Percentiles rank a stretch among this genome's conserved stretches.
phyloP scores from a whole-genome alignment of 2,888 invertebrate species.

The Ichneumon xanthorius region DNA sequence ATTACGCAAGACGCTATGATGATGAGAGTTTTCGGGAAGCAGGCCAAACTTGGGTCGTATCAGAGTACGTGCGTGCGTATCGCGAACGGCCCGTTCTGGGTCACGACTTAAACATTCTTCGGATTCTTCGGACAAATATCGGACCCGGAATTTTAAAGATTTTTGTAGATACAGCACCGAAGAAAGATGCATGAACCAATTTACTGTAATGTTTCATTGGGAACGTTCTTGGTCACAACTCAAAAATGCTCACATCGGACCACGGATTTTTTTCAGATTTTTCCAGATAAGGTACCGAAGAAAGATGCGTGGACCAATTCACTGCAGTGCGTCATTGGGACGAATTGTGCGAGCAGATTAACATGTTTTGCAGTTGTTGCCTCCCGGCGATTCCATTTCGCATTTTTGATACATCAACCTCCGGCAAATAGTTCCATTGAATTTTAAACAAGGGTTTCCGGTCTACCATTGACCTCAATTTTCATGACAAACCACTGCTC shows the following conservation, averaged over 20 bases:
- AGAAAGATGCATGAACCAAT: no score
- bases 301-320: background rate
- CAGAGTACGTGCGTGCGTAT: background rate
- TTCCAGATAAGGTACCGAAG: background rate
- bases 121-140: no score
- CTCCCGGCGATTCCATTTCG: background rate
- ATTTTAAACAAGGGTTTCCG: conserved; percentile 72
- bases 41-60: conserved; percentile 34
- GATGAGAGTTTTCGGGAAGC: conserved; percentile 44
- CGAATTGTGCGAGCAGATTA: background rate
- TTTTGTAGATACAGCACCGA: no score
- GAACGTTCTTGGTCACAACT: no score
- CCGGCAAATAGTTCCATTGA: conserved; percentile 50
- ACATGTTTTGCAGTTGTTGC: background rate
- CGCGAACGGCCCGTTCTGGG: no score
- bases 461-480: conserved; percentile 75
- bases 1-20: conserved; percentile 45
- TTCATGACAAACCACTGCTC: conserved; percentile 72
- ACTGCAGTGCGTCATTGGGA: background rate
- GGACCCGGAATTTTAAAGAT: no score
- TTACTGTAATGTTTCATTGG: no score
- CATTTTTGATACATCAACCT: conserved; percentile 26
- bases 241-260: no score
- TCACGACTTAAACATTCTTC: no score
- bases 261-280: no score